Evolutionary conservation across 2,888 invertebrate species (phyloP).

Genomic region (Notocelia uddmanniana): DNA sequence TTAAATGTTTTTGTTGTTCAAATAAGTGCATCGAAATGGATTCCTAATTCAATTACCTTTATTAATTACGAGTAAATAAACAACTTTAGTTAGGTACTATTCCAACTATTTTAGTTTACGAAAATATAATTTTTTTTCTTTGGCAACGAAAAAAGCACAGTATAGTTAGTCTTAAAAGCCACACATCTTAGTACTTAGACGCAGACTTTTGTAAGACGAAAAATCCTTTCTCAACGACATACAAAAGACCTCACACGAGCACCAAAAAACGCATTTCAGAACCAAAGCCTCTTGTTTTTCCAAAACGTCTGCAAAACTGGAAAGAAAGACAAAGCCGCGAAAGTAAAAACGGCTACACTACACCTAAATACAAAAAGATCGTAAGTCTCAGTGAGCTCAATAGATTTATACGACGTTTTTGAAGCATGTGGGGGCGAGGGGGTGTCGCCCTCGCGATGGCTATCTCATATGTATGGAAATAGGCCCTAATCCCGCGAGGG

Average conservation of each 20-base stretch:
- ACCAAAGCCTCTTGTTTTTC: conserved; percentile 22
- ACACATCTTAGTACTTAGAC: not conserved
- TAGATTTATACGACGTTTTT: conserved; percentile 56
- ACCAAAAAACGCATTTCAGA: conserved; percentile 21
- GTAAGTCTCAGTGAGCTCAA: conserved; percentile 53
- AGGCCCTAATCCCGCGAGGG: conserved; percentile 50
- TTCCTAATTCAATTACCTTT: no score
- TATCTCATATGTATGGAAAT: conserved; percentile 83
- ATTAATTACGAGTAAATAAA: no score
- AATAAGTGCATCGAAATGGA: no score
- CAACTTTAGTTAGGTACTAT: not conserved
- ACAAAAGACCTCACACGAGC: conserved; percentile 11
- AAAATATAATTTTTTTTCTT: not conserved
- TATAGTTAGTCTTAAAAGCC: not conserved
- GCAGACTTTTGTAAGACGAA: conserved; percentile 7
- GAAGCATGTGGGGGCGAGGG: conserved; percentile 49
- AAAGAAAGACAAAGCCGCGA: conserved; percentile 47
- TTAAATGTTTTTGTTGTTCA: no score
- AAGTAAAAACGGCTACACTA: conserved; percentile 29
- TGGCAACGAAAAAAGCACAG: not conserved
- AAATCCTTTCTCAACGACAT: conserved; percentile 11
- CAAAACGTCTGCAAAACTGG: conserved; percentile 43
- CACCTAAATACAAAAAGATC: not conserved
- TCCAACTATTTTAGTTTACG: not conserved
- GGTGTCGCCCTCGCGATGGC: conserved; percentile 59